phyloP scores from a whole-genome alignment of 2,797 vertebrate species.

The Cirrhinus molitorella region DNA sequence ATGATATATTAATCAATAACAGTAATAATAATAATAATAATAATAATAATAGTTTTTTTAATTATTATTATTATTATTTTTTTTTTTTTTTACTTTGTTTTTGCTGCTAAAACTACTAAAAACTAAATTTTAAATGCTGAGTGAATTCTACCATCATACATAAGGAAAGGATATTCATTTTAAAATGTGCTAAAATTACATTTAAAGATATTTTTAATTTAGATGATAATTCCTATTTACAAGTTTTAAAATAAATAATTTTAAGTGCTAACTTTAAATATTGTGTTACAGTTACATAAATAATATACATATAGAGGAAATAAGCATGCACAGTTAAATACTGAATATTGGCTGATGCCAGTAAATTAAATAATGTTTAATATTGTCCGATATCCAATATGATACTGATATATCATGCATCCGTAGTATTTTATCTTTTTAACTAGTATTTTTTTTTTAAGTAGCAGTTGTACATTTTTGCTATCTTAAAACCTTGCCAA shows the following conservation, averaged over 20 bases:
- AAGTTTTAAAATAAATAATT: background rate
- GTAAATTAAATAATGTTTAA: background rate
- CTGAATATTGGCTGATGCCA: background rate
- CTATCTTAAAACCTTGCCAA: background rate
- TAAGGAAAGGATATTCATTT: background rate
- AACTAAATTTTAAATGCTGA: background rate
- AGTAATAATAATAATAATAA: no score
- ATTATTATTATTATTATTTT: no score
- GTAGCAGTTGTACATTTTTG: background rate
- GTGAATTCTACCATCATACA: background rate
- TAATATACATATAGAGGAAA: background rate
- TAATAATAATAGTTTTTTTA: no score
- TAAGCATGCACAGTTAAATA: background rate
- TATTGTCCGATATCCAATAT: background rate
- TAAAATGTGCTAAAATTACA: background rate
- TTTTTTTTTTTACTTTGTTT: no score
- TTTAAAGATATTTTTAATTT: background rate
- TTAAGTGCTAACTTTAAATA: background rate
- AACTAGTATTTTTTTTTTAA: background rate
- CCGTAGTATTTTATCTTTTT: background rate
- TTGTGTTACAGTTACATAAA: background rate
- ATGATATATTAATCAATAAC: no score
- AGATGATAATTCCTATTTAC: background rate
- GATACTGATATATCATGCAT: background rate
- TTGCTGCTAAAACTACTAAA: no score